Evolutionary conservation across 23 tunicate species (phyloP).

Genomic region (Styela plicata): DNA sequence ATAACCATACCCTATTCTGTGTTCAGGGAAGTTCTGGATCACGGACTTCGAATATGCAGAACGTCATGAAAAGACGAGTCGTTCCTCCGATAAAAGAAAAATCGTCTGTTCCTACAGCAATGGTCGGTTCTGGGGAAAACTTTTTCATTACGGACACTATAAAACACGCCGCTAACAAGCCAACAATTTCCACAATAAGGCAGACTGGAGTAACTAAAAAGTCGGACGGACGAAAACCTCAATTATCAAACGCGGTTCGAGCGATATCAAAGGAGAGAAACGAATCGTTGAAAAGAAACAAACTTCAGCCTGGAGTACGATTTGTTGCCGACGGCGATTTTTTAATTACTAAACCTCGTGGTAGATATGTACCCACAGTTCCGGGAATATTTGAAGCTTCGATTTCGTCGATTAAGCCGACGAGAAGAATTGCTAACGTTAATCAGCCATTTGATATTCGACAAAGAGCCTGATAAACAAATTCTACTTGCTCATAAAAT

Average conservation of each 20-base stretch:
- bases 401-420: conserved; percentile 69
- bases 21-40: background rate
- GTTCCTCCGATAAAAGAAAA: conserved; percentile 69
- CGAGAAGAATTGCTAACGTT: conserved; percentile 56
- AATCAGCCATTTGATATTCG: conserved; percentile 31
- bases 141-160: conserved; percentile 19
- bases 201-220: conserved; percentile 1
- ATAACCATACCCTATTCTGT: background rate
- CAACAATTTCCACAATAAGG: conserved; percentile 5
- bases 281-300: conserved; percentile 18
- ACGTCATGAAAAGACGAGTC: conserved; percentile 62
- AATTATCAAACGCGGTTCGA: conserved; percentile 9
- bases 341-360: conserved; percentile 45
- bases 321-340: conserved; percentile 42
- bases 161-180: background rate
- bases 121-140: conserved; percentile 13
- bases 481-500: too few species aligned
- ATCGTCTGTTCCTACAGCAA: conserved; percentile 8
- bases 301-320: background rate
- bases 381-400: conserved; percentile 78
- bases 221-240: background rate
- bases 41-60: background rate
- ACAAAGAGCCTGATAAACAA: conserved; percentile 23
- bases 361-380: conserved; percentile 30
- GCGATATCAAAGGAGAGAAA: background rate